Percentiles rank a stretch among this genome's conserved stretches.
These are phyloP conservation scores for Malurus cyaneus DNA, from an alignment of 2,113 vertebrate genomes.

Conservation along the genomic window DNA sequence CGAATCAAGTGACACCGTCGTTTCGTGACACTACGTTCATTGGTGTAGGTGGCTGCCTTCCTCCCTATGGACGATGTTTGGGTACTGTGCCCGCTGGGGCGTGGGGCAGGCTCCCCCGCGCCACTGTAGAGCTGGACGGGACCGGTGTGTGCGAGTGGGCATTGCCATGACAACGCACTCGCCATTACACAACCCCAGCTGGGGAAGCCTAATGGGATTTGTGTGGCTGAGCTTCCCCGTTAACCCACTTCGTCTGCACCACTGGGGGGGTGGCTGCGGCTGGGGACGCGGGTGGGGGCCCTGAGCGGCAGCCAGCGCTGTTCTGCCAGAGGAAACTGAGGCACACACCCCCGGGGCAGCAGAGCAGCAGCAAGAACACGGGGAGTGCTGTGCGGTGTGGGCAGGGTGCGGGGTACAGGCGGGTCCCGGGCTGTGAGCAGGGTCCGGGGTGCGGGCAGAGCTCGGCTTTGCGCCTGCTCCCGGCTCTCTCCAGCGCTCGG, in stretches of 20 bases:
- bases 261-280: neutral
- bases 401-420: neutral
- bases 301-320: neutral
- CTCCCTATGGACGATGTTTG: neutral
- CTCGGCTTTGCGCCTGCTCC: neutral
- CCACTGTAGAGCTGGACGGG: neutral
- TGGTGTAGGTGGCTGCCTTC: too few species aligned
- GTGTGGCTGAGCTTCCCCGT: conserved; percentile 11
- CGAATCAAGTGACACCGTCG: too few species aligned
- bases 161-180: neutral
- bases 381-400: neutral
- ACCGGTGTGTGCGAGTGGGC: neutral
- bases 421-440: neutral
- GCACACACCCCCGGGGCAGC: accelerated
- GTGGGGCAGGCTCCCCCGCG: neutral
- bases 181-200: neutral
- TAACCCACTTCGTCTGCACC: neutral
- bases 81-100: neutral
- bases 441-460: neutral
- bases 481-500: neutral
- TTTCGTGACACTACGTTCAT: too few species aligned
- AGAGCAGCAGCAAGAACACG: accelerated
- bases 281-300: neutral
- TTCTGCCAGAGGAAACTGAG: neutral
- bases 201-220: conserved; percentile 53